Evolutionary conservation across 2,888 invertebrate genomes (phyloP).

Genomic region (Entomobrya multifasciata): DNA sequence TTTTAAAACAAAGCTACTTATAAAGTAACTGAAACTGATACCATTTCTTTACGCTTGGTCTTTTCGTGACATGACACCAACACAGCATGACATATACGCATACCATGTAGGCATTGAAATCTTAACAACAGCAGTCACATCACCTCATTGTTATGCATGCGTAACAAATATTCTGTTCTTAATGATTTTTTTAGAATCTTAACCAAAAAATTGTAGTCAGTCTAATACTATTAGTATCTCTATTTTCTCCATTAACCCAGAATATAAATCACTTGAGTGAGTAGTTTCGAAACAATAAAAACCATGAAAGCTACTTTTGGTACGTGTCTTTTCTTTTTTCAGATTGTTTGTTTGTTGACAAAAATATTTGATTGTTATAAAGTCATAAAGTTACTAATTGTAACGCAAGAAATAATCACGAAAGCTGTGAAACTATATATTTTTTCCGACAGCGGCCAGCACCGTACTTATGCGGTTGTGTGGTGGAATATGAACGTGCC

Average conservation of each 20-base stretch:
- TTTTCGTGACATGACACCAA: slow-evolving; percentile 62
- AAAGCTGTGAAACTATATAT: too few relatives aligned
- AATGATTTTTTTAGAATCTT: slow-evolving; percentile 13
- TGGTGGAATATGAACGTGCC: slow-evolving; percentile 7
- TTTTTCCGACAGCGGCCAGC: neutral
- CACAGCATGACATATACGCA: slow-evolving; percentile 40
- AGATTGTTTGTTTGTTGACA: too few relatives aligned
- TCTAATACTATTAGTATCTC: neutral
- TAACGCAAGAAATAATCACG: too few relatives aligned
- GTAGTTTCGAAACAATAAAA: neutral
- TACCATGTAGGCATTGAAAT: neutral
- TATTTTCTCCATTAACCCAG: neutral
- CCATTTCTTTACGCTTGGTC: slow-evolving; percentile 38
- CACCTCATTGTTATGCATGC: slow-evolving; percentile 70
- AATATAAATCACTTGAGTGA: neutral
- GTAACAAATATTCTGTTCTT: slow-evolving; percentile 38
- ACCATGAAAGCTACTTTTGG: neutral
- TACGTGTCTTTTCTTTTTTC: too few relatives aligned
- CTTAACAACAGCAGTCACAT: slow-evolving; percentile 17
- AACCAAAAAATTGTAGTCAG: neutral
- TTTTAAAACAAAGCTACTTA: slow-evolving; percentile 11
- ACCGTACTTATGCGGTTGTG: neutral
- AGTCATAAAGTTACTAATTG: too few relatives aligned
- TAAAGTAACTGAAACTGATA: slow-evolving; percentile 46
- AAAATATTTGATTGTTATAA: neutral